phyloP scores from a whole-genome alignment of 2,888 invertebrate species.

The Drosophila phalerata region DNA sequence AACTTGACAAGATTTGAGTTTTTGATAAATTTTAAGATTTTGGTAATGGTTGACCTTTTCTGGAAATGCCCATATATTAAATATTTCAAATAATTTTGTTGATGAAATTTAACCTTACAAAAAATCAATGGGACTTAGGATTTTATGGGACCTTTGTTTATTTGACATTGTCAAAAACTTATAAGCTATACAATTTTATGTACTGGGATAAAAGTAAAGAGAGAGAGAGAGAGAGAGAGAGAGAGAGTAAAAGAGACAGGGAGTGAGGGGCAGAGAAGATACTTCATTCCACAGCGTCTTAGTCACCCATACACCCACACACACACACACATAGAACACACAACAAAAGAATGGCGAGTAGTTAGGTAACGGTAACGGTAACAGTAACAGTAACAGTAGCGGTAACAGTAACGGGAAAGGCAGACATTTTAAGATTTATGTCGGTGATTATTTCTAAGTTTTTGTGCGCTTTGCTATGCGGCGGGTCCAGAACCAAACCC shows the following conservation, averaged over 20 bases:
- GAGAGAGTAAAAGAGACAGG: neutral
- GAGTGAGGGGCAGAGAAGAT: neutral
- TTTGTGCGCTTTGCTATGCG: conserved; percentile 79
- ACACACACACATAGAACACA: conserved; percentile 13
- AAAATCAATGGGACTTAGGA: too few relatives aligned
- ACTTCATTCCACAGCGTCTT: conserved; percentile 13
- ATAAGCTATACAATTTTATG: too few relatives aligned
- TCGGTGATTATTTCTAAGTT: conserved; percentile 85
- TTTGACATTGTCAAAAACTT: too few relatives aligned
- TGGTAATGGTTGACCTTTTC: too few relatives aligned
- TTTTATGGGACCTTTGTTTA: too few relatives aligned
- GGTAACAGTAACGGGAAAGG: conserved; percentile 17
- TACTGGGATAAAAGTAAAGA: neutral
- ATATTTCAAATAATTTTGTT: too few relatives aligned
- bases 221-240: neutral
- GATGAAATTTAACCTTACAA: too few relatives aligned
- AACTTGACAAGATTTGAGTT: too few relatives aligned
- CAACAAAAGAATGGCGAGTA: conserved; percentile 53
- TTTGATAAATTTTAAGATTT: too few relatives aligned
- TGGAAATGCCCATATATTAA: too few relatives aligned
- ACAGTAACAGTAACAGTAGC: conserved; percentile 16
- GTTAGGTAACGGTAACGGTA: conserved; percentile 44
- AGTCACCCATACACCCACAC: conserved; percentile 11
- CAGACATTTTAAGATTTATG: conserved; percentile 83
- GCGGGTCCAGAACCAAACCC: conserved; percentile 7